Evolutionary conservation across 2,888 invertebrate species (phyloP).

Genomic region (Hypercompe scribonia): DNA sequence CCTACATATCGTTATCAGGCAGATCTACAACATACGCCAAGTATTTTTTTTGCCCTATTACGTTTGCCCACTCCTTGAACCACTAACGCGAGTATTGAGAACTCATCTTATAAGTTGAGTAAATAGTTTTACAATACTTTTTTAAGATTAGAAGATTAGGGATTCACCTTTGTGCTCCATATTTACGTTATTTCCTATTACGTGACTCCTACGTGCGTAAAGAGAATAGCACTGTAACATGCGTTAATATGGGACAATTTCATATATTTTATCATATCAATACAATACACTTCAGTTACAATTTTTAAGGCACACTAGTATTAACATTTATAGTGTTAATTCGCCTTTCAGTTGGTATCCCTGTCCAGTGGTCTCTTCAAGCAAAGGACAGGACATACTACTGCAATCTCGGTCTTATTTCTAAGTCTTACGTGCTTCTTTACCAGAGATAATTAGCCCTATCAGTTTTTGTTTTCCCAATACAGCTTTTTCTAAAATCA

Average conservation of each 20-base stretch:
- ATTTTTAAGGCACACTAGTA: neutral
- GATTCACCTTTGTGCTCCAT: conserved; percentile 23
- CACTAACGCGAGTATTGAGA: conserved; percentile 10
- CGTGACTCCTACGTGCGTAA: conserved; percentile 17
- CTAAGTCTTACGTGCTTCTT: neutral
- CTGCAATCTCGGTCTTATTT: neutral
- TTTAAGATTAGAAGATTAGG: conserved; percentile 22
- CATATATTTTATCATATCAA: no score
- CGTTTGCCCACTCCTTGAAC: conserved; percentile 12
- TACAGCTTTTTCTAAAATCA: neutral
- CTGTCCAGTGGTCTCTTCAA: neutral
- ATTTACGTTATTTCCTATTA: conserved; percentile 39
- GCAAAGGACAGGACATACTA: neutral
- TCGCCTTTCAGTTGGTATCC: neutral
- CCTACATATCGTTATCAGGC: conserved; percentile 26
- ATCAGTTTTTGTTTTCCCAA: neutral
- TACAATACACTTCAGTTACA: neutral
- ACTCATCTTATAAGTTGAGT: conserved; percentile 18
- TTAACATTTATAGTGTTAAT: neutral
- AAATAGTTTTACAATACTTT: conserved; percentile 38
- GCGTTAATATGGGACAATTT: neutral
- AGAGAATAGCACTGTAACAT: conserved; percentile 18
- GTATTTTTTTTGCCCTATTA: conserved; percentile 30
- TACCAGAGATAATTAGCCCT: neutral
- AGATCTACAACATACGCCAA: conserved; percentile 36